These are phyloP conservation scores for Thamnophis sirtalis DNA, from an alignment of 2,113 vertebrate species.

Conservation along the genomic window DNA sequence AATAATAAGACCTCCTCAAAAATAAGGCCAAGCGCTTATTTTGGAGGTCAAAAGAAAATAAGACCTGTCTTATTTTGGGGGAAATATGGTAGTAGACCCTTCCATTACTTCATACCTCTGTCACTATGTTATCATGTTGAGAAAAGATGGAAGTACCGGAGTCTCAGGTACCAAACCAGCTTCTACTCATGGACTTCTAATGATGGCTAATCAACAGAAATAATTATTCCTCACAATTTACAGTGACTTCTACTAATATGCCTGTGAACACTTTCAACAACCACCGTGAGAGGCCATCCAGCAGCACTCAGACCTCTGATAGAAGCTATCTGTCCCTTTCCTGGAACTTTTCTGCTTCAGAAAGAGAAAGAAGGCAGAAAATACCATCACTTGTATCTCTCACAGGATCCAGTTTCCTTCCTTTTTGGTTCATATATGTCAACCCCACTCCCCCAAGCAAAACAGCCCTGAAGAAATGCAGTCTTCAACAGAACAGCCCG, in stretches of 20 bases:
- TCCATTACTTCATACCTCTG: not conserved
- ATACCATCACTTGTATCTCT: not conserved
- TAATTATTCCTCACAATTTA: not conserved
- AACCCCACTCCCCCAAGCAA: not conserved
- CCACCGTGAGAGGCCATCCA: not conserved
- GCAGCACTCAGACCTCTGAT: not conserved
- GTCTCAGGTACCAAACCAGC: not conserved
- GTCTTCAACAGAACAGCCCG: not conserved
- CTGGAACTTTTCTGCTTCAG: not conserved
- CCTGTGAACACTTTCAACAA: not conserved
- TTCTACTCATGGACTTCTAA: not conserved
- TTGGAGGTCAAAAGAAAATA: too few species aligned
- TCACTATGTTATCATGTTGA: not conserved
- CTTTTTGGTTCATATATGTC: not conserved
- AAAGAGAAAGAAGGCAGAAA: too few species aligned
- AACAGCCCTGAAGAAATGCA: not conserved
- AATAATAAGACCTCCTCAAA: too few species aligned
- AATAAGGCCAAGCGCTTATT: too few species aligned
- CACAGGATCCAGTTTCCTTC: rapidly evolving
- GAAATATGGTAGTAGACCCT: too few species aligned
- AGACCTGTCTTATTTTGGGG: too few species aligned
- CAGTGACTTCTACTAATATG: not conserved
- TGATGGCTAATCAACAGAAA: not conserved
- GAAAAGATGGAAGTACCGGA: not conserved
- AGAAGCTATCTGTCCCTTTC: not conserved